Base-by-base conservation (phyloP, 2,113 vertebrate species). In the Larimichthys polyactis region DNA sequence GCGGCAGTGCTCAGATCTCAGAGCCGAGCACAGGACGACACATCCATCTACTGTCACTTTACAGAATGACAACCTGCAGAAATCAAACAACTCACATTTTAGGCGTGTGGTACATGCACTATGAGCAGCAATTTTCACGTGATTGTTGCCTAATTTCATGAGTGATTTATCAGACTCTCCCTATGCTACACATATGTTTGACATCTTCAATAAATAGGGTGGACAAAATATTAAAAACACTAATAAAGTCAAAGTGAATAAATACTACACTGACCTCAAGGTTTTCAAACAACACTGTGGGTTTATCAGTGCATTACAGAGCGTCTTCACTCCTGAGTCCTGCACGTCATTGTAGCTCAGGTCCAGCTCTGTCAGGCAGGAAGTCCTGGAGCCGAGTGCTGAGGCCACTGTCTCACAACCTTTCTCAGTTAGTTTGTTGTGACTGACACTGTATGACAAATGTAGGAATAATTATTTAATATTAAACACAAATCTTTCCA, bases 21-120 rank as follows among this genome's bases (percentile, higher is more conserved):
- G 70, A 72, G 74, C 82, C 0, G n/a, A 55, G 24, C 67, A 52
- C 74, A 84, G 49, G 57, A 51, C 52, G 0, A 8, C 66, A 44
- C 83, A 79, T 86, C 71, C 86, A 24, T 85, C 72, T 12, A 7
- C 64, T 54, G 84, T 80, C 75, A 85, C 79, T 74, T 89, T 78
- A 81, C 86, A 75, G 79, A 81, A 84, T 12, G 84, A 83, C 17
- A 86, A 36, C 60, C 80, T 81, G 29, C 27, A 81, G 14, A 83
- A 74, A 83, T 62, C 36, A 75, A 52, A 49, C 69, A 67, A 46
- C 1, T 43, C 10, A 27, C 59, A 64, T 65, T 81, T 81, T 24
- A 77, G 63, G 9, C 0, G 4, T 55, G 29, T 27, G 20, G 16
- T n/a, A 8, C 36, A 71, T 75, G 11, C 20, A 20, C 55, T 73